These are phyloP conservation scores for Noctua pronuba DNA, from an alignment of 2,888 invertebrate species.

Conservation along the genomic window DNA sequence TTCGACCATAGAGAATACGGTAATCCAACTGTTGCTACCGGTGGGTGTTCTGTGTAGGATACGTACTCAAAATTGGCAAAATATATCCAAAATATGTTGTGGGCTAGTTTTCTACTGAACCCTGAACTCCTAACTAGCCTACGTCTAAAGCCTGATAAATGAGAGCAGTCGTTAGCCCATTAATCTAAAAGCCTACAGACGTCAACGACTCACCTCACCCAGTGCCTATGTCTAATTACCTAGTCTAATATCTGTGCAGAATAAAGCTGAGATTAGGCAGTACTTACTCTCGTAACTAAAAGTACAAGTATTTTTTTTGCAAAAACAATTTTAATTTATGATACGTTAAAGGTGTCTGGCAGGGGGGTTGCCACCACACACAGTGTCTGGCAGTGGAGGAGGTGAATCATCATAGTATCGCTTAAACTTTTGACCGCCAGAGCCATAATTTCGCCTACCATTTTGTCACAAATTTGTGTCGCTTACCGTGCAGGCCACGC, in stretches of 20 bases:
- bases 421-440: no score
- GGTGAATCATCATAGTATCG: neutral
- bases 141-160: constrained; percentile 45
- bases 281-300: neutral
- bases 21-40: neutral
- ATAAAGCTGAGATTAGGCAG: neutral
- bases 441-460: no score
- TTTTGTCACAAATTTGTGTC: no score
- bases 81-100: neutral
- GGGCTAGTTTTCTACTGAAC: constrained; percentile 19
- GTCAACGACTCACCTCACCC: constrained; percentile 32
- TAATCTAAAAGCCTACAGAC: constrained; percentile 44
- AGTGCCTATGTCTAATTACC: constrained; percentile 14
- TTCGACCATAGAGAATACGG: neutral
- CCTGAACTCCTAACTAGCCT: constrained; percentile 29
- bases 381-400: neutral
- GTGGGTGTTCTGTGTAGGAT: neutral
- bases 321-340: neutral
- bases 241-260: constrained; percentile 22
- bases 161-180: constrained; percentile 47
- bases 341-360: neutral
- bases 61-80: neutral
- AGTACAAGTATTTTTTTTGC: no score
- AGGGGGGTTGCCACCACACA: neutral
- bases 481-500: no score